These are phyloP conservation scores for Podarcis raffonei DNA, from an alignment of 2,113 vertebrate species.

Conservation along the genomic window DNA sequence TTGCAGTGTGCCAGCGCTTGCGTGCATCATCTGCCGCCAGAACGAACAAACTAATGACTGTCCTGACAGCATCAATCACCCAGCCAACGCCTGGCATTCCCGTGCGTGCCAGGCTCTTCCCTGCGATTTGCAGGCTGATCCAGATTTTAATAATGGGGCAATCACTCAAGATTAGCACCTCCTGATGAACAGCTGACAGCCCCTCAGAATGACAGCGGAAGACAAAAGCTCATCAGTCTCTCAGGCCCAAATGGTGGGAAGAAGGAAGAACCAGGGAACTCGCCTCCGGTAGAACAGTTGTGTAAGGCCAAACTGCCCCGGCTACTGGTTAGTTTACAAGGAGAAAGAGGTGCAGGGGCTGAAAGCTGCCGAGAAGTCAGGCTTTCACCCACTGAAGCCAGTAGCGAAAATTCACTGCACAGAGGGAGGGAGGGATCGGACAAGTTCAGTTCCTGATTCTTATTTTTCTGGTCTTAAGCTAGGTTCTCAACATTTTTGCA, in stretches of 20 bases:
- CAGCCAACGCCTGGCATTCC: fast-evolving
- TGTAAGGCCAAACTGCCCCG: too few species aligned
- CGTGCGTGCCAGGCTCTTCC: background rate
- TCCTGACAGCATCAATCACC: slow-evolving; percentile 10
- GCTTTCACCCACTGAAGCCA: background rate
- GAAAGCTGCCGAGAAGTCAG: background rate
- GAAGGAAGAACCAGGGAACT: background rate
- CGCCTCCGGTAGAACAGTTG: too few species aligned
- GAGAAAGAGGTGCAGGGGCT: background rate
- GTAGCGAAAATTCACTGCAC: too few species aligned
- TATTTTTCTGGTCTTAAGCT: too few species aligned
- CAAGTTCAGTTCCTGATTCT: too few species aligned
- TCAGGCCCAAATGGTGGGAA: background rate
- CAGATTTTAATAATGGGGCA: background rate
- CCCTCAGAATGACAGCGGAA: background rate
- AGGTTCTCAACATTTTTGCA: too few species aligned
- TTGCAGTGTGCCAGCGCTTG: too few species aligned
- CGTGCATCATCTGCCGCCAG: background rate
- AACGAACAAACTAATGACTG: background rate
- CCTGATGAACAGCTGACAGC: slow-evolving; percentile 3
- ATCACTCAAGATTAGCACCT: background rate
- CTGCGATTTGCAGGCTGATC: background rate
- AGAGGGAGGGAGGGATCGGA: too few species aligned
- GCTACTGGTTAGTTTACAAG: too few species aligned
- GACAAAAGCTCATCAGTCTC: background rate